phyloP scores from a whole-genome alignment of 2,797 vertebrate genomes.

The Gallinago solitaria region DNA sequence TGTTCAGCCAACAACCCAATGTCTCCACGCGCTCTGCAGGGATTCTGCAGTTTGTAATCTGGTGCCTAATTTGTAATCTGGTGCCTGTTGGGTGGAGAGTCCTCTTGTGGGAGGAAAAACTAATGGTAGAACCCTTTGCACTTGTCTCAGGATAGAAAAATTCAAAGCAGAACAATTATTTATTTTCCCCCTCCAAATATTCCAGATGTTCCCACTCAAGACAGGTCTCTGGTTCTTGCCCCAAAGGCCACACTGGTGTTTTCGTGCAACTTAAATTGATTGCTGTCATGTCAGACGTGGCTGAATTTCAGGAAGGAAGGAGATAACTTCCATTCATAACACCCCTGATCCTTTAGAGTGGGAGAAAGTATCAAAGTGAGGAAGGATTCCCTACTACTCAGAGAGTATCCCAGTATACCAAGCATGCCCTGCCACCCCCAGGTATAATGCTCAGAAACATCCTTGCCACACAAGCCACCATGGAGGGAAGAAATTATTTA shows the following conservation, averaged over 20 bases:
- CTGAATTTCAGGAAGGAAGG: neutral
- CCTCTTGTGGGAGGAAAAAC: neutral
- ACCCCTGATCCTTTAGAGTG: neutral
- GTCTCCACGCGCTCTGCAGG: fast-evolving
- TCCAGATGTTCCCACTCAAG: neutral
- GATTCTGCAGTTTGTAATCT: neutral
- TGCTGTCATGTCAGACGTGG: neutral
- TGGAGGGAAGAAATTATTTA: neutral
- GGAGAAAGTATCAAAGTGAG: neutral
- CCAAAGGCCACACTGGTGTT: neutral
- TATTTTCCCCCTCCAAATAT: neutral
- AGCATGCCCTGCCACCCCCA: neutral
- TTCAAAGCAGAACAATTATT: neutral
- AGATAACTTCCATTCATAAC: neutral
- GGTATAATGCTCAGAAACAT: neutral
- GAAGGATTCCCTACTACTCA: neutral
- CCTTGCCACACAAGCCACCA: neutral
- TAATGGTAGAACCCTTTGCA: neutral
- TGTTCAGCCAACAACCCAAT: neutral
- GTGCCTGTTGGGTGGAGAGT: neutral
- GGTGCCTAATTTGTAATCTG: no score
- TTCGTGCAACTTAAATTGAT: neutral
- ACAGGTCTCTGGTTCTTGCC: neutral
- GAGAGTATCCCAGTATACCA: neutral
- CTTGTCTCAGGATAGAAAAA: neutral